Conservation (phyloP, 2,113 vertebrate species). For the Muscicapa adusta region DNA sequence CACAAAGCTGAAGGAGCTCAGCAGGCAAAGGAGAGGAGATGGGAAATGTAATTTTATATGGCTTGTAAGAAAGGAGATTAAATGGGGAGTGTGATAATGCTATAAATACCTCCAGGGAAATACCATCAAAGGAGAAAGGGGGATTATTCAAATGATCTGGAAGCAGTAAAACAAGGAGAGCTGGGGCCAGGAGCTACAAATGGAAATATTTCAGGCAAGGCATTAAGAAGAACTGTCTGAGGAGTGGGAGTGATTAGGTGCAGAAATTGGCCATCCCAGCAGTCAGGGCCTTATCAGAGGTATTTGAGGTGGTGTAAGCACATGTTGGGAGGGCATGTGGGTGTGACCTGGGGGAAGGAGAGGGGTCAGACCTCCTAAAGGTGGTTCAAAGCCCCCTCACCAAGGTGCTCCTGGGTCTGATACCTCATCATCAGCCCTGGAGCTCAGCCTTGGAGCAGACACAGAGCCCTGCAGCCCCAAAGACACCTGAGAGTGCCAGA, state of each 20-base stretch:
- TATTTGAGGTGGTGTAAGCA: not conserved
- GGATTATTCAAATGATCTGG: conserved; percentile 63
- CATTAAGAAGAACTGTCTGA: conserved; percentile 10
- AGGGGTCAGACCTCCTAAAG: not conserved
- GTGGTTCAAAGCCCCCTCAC: not conserved
- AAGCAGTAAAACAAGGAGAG: conserved; percentile 42
- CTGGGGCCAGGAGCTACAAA: conserved; percentile 19
- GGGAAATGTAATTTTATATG: not conserved
- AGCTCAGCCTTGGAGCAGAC: fast-evolving
- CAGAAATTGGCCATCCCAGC: not conserved
- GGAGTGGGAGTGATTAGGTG: conserved; percentile 31
- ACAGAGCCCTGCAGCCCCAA: not conserved
- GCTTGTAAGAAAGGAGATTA: conserved; percentile 42
- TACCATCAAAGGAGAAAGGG: conserved; percentile 54
- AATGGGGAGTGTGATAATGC: conserved; percentile 22
- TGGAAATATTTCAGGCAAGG: conserved; percentile 41
- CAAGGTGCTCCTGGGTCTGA: not conserved
- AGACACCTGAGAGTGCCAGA: not conserved
- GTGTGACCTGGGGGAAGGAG: not conserved
- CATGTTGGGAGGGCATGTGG: not conserved
- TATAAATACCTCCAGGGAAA: conserved; percentile 60
- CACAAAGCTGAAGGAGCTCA: not conserved
- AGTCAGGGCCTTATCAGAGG: not conserved
- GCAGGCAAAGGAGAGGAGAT: not conserved
- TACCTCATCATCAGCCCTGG: not conserved